Percentiles rank a stretch among this genome's conserved stretches.
phyloP scores from a whole-genome alignment of 2,888 invertebrate species.

The Spilarctia lutea region DNA sequence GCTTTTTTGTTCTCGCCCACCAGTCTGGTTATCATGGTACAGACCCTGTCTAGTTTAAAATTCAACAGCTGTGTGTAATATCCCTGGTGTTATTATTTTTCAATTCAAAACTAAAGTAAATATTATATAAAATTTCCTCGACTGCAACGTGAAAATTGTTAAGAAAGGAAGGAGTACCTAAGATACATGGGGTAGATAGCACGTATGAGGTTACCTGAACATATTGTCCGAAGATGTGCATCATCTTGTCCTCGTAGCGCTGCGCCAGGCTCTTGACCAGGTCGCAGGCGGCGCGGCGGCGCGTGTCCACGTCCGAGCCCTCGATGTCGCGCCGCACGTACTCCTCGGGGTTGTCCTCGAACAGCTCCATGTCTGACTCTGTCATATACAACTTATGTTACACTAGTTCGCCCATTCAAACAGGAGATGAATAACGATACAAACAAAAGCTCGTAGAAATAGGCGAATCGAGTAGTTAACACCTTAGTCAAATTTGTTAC shows the following conservation, averaged over 20 bases:
- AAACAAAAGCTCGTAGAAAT: too few relatives aligned
- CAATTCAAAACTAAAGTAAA: too few relatives aligned
- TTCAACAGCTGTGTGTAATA: too few relatives aligned
- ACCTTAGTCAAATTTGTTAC: too few relatives aligned
- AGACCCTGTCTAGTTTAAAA: too few relatives aligned
- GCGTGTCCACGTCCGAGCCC: slow-evolving; percentile 98
- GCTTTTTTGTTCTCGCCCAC: too few relatives aligned
- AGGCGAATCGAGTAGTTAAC: too few relatives aligned
- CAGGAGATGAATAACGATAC: too few relatives aligned
- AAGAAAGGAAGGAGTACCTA: neutral
- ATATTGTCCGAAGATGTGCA: slow-evolving; percentile 95
- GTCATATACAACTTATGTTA: slow-evolving; percentile 13
- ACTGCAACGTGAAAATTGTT: too few relatives aligned
- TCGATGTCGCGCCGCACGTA: slow-evolving; percentile 98
- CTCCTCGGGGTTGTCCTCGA: slow-evolving; percentile 99
- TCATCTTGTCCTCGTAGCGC: slow-evolving; percentile 95
- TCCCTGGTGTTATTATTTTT: too few relatives aligned
- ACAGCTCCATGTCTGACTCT: slow-evolving; percentile 97
- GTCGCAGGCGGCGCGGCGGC: slow-evolving; percentile 98
- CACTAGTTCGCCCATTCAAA: neutral
- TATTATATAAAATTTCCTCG: too few relatives aligned
- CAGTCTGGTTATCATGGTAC: too few relatives aligned
- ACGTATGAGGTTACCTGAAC: slow-evolving; percentile 87
- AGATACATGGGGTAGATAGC: neutral
- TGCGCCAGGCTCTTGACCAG: slow-evolving; percentile 96